Conservation (phyloP, 64 coral and sea anemone species). For the Stylophora pistillata region DNA sequence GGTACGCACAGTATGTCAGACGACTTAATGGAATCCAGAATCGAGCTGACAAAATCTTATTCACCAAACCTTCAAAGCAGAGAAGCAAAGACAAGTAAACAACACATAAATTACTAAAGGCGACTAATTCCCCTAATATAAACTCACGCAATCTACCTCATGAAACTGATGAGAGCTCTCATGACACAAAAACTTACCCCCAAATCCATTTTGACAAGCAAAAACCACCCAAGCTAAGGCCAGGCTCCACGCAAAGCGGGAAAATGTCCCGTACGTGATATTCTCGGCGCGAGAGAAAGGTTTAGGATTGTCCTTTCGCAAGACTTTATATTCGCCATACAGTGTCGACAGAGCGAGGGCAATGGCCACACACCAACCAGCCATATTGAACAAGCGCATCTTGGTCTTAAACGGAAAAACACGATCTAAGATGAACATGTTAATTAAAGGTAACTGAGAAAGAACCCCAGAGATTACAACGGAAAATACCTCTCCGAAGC, state of each 20-base stretch:
- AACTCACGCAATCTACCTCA: too few species aligned
- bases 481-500: too few species aligned
- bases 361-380: slow-evolving; percentile 41
- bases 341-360: slow-evolving; percentile 18
- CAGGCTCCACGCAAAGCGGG: slow-evolving; percentile 33
- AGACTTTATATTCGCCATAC: slow-evolving; percentile 35
- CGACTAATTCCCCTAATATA: too few species aligned
- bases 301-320: neutral
- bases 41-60: slow-evolving; percentile 63
- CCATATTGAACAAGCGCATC: neutral
- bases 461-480: too few species aligned
- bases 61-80: slow-evolving; percentile 55
- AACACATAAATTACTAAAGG: too few species aligned
- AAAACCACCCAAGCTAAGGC: slow-evolving; percentile 63
- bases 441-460: too few species aligned
- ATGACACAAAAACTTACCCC: slow-evolving; percentile 16
- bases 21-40: slow-evolving; percentile 83
- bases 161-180: neutral
- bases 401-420: neutral
- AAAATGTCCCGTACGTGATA: slow-evolving; percentile 47
- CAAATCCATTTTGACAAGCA: slow-evolving; percentile 41
- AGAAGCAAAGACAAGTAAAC: neutral
- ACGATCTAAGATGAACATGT: neutral
- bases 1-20: slow-evolving; percentile 66
- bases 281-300: slow-evolving; percentile 51